Base-by-base conservation (phyloP, 2,113 vertebrate species). In the Oplegnathus fasciatus region DNA sequence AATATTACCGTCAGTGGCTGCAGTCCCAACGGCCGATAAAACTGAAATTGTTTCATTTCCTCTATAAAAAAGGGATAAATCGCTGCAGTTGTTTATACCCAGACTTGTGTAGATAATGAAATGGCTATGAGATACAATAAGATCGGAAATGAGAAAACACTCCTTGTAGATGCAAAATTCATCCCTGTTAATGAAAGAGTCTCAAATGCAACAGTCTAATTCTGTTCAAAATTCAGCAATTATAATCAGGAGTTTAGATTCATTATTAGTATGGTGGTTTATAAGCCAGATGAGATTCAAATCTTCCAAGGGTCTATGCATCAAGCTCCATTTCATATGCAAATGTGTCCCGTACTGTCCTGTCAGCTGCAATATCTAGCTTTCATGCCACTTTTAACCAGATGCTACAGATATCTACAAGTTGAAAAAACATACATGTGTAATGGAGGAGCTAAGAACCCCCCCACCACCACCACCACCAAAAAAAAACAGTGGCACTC, bases 1-100 rank as follows among this genome's bases (percentile, higher is more conserved):
- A 87, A 83, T 70, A 52, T 79, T 79, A 68, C 50, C 64, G 52
- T 62, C 64, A 64, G 22, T 55, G 57, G 48, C 75, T 42, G 6
- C 37, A 44, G 57, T 28, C 52, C 24, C 42, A 54, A 28, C 0
- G 9, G 54, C 52, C 55, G 64, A 73, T 44, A 72, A 40, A 76
- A 70, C 17, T 32, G 9, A 65, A 74, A 75, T 54, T 2, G 52
- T 24, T 77, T 54, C 6, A 61, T 60, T 66, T 60, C 22, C 22
- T 70, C 28, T 15, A 62, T 30, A 58, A 42, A 60, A 69, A 10
- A 20, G 0, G 50, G 40, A 80, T 14, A 50, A 62, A 20, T 22
- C 17, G 26, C 26, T 64, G 28, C 24, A 74, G 73, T 37, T 44
- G 48, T 83, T 64, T 64, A 65, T 9, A 32, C 3, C 20, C 64